phyloP scores from a whole-genome alignment of 2,888 invertebrate genomes.

The Eupithecia subumbrata region DNA sequence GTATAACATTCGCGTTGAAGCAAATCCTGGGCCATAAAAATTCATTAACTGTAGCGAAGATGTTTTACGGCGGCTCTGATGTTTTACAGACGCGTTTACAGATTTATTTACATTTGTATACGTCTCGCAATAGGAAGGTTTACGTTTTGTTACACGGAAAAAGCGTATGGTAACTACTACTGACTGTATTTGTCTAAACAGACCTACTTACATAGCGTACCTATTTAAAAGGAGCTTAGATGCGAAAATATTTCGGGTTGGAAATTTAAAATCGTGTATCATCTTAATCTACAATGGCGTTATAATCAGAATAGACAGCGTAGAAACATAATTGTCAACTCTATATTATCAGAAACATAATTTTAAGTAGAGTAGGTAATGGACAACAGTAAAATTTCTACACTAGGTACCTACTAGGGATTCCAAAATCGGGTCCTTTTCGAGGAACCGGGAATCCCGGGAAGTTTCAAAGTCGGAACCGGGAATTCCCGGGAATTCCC shows the following conservation, averaged over 20 bases:
- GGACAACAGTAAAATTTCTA: background rate
- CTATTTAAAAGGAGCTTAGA: background rate
- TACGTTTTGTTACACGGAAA: conserved; percentile 23
- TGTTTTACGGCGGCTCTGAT: conserved; percentile 46
- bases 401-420: no score
- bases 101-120: conserved; percentile 54
- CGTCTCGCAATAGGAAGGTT: conserved; percentile 16
- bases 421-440: no score
- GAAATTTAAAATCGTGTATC: no score
- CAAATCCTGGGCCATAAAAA: conserved; percentile 39
- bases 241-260: background rate
- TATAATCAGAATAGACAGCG: no score
- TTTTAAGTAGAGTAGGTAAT: background rate
- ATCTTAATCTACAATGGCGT: no score
- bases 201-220: no score
- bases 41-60: conserved; percentile 43
- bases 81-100: conserved; percentile 44
- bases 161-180: background rate
- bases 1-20: conserved; percentile 24
- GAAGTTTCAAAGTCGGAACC: no score
- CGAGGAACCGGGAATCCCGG: no score
- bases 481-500: no score
- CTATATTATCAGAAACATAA: background rate
- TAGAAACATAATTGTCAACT: no score
- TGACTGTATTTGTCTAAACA: background rate